phyloP scores from a whole-genome alignment of 2,113 vertebrate species.

The Anoura caudifer region DNA sequence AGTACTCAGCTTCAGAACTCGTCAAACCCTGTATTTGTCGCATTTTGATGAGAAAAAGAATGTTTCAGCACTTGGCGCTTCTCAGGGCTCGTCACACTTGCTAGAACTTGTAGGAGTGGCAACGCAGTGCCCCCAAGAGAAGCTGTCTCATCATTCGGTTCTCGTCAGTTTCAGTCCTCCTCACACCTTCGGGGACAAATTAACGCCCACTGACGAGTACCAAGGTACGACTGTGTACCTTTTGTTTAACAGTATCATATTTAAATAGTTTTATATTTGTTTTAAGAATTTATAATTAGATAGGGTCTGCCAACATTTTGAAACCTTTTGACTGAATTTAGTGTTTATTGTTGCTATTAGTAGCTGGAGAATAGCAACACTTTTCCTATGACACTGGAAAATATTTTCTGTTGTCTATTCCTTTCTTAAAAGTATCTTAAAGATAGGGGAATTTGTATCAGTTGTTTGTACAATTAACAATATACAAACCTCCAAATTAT shows the following conservation, averaged over 20 bases:
- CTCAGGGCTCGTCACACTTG: no score
- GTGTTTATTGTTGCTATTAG: background rate
- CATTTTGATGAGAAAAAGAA: no score
- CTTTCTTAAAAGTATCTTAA: background rate
- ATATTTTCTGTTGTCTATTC: background rate
- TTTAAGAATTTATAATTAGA: background rate
- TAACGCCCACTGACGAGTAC: no score
- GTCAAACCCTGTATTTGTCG: no score
- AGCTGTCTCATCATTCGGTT: accelerated
- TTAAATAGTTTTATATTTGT: background rate
- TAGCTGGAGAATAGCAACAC: background rate
- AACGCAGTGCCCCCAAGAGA: no score
- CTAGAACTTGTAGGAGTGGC: no score
- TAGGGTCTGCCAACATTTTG: background rate
- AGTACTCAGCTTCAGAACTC: no score
- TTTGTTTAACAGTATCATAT: background rate
- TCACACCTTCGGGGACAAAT: no score
- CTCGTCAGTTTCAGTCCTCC: no score
- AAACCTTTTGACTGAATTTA: background rate
- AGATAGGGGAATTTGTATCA: background rate
- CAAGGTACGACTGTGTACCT: background rate
- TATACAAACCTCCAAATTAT: background rate
- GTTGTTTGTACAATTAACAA: background rate
- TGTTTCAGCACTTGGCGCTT: no score
- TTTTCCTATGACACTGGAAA: background rate